phyloP scores from a whole-genome alignment of 2,888 invertebrate species.

The Drosophila algonquin region DNA sequence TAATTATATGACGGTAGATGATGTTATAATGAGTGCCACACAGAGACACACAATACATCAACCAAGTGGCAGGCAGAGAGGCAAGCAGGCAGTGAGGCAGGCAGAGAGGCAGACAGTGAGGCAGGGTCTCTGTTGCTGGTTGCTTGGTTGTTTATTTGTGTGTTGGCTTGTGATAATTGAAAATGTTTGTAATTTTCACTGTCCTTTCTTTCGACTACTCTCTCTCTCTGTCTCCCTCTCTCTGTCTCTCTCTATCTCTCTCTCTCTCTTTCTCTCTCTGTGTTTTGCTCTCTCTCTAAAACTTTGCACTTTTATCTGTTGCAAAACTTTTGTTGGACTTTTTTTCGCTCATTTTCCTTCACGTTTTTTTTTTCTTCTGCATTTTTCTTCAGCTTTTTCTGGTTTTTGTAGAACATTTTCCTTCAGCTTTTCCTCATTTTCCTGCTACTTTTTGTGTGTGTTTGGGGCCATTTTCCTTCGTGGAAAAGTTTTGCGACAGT shows the following conservation, averaged over 20 bases:
- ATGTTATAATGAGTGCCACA: constrained; percentile 64
- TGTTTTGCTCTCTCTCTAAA: constrained; percentile 39
- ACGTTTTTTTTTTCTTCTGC: constrained; percentile 2
- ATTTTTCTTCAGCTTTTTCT: constrained; percentile 6
- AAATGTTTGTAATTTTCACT: constrained; percentile 75
- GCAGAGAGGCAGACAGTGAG: background rate
- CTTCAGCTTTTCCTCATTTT: constrained; percentile 8
- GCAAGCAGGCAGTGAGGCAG: background rate
- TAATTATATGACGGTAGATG: constrained; percentile 69
- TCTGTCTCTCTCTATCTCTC: constrained; percentile 14
- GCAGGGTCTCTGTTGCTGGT: constrained; percentile 21
- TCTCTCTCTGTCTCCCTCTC: constrained; percentile 19
- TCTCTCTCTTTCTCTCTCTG: constrained; percentile 17
- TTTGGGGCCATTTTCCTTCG: background rate
- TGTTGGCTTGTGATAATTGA: constrained; percentile 71
- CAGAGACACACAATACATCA: constrained; percentile 70
- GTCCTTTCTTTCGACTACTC: constrained; percentile 34
- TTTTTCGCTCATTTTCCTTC: constrained; percentile 35
- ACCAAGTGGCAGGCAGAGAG: background rate
- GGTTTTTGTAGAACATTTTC: background rate
- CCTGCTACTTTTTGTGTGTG: background rate
- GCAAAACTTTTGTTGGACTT: constrained; percentile 68
- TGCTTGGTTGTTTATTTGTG: constrained; percentile 18
- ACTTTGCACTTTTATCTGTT: constrained; percentile 77
- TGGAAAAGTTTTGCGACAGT: constrained; percentile 75